Conservation (phyloP, 2,113 vertebrate genomes). For the Heterotis niloticus region DNA sequence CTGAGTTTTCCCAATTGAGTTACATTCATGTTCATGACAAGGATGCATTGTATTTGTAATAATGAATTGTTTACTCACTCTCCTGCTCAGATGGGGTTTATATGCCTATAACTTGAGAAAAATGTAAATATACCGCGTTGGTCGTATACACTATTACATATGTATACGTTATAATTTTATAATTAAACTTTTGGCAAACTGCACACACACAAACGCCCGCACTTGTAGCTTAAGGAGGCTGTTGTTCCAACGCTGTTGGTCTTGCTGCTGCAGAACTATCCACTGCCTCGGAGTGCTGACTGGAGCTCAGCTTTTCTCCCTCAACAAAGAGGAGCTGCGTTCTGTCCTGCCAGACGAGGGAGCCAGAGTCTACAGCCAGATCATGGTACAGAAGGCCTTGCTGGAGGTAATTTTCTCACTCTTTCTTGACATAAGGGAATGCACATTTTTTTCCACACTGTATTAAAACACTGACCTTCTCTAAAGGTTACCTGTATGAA, state of each 20-base stretch:
- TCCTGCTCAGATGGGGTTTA: too few species aligned
- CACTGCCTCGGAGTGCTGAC: conserved; percentile 64
- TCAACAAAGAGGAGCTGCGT: conserved; percentile 71
- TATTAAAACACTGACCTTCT: too few species aligned
- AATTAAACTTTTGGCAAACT: too few species aligned
- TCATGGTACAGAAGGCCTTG: conserved; percentile 76
- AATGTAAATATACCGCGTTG: too few species aligned
- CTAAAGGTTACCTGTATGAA: too few species aligned
- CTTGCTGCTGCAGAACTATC: conserved; percentile 56
- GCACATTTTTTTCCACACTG: too few species aligned
- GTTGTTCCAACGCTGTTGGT: neutral
- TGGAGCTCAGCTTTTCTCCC: conserved; percentile 72
- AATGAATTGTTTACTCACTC: too few species aligned
- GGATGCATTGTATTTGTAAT: too few species aligned
- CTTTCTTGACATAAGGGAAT: too few species aligned
- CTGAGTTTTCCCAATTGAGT: too few species aligned
- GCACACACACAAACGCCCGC: neutral
- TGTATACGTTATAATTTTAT: neutral
- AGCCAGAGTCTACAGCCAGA: conserved; percentile 79
- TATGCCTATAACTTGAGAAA: neutral
- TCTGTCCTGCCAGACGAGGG: conserved; percentile 71
- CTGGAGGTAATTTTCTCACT: conserved; percentile 60
- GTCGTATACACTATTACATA: neutral
- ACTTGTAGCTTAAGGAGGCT: neutral
- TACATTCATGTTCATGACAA: too few species aligned